phyloP scores from a whole-genome alignment of 2,797 vertebrate species.

The Hirundo rustica region DNA sequence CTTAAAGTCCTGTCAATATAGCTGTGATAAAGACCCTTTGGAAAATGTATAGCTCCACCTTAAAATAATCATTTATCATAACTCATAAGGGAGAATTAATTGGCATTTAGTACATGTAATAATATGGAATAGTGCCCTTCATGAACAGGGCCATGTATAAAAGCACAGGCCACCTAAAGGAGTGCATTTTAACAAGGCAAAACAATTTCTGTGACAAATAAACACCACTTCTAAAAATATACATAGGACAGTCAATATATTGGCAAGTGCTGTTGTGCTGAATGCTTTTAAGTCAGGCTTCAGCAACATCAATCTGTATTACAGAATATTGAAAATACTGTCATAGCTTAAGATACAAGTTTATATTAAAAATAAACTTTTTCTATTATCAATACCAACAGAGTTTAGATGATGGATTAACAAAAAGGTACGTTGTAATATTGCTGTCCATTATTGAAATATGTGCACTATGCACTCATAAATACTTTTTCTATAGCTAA shows the following conservation, averaged over 20 bases:
- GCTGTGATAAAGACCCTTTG: conserved; percentile 52
- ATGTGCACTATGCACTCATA: neutral
- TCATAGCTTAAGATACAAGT: neutral
- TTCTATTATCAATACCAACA: neutral
- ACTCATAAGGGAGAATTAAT: conserved; percentile 28
- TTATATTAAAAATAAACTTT: neutral
- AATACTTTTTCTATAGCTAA: neutral
- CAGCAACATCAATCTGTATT: neutral
- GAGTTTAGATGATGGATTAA: neutral
- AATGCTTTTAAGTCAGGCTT: neutral
- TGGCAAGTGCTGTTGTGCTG: neutral
- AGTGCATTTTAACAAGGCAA: neutral
- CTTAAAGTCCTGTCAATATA: conserved; percentile 40
- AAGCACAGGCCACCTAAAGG: neutral
- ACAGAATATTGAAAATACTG: neutral
- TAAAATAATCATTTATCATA: conserved; percentile 35
- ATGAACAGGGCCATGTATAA: neutral
- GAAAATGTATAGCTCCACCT: conserved; percentile 38
- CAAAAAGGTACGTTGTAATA: neutral
- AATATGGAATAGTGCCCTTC: neutral
- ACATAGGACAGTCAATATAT: neutral
- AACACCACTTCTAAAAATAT: neutral
- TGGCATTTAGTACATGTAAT: conserved; percentile 1
- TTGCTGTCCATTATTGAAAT: neutral
- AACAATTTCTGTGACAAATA: neutral